These are phyloP conservation scores for Myotis davidii DNA, from an alignment of 2,113 vertebrate genomes.

Conservation along the genomic window DNA sequence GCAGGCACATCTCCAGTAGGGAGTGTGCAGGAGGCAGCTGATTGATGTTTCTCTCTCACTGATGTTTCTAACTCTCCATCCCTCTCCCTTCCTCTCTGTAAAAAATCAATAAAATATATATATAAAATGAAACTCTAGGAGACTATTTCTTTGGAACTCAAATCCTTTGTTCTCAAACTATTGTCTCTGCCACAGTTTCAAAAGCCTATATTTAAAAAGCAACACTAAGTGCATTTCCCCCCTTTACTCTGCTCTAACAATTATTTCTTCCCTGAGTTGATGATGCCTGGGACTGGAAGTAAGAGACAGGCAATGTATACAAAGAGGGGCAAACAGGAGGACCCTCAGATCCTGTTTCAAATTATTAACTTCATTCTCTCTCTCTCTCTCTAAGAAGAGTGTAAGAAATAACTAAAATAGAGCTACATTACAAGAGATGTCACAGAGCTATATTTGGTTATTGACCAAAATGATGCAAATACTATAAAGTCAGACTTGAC, in stretches of 20 bases:
- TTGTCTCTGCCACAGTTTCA: not conserved
- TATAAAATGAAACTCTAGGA: not conserved
- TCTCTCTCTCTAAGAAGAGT: not conserved
- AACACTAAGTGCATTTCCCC: not conserved
- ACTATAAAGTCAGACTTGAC: not conserved
- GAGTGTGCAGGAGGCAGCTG: too few relatives aligned
- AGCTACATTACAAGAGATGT: not conserved
- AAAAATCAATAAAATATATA: too few relatives aligned
- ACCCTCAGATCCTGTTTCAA: not conserved
- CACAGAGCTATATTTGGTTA: not conserved
- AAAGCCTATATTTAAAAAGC: slow-evolving; percentile 10
- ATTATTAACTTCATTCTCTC: not conserved
- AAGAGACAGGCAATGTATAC: not conserved
- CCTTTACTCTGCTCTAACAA: not conserved
- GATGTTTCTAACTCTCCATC: too few relatives aligned
- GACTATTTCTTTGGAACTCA: not conserved
- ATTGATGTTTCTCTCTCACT: too few relatives aligned
- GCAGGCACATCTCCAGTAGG: too few relatives aligned
- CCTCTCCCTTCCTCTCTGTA: too few relatives aligned
- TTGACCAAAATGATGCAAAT: slow-evolving; percentile 14
- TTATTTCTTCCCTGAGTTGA: not conserved
- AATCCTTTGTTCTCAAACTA: not conserved
- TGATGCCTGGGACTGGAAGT: not conserved
- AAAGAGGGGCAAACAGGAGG: not conserved
- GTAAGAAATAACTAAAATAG: slow-evolving; percentile 35